Evolutionary conservation across 2,888 invertebrate genomes (phyloP).

Genomic region (Thumatha senex): DNA sequence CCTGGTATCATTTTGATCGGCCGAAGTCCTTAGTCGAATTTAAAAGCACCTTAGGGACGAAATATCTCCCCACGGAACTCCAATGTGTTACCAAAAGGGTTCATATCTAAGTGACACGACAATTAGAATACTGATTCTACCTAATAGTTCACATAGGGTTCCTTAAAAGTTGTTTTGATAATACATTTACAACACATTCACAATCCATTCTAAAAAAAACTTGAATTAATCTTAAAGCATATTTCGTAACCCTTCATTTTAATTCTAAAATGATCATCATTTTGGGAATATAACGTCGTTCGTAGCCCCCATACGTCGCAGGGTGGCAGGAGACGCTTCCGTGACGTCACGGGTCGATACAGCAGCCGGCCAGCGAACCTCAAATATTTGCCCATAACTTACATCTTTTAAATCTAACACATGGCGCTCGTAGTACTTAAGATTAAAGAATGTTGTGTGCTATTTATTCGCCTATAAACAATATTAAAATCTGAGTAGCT

Average conservation of each 20-base stretch:
- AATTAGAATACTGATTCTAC: no score
- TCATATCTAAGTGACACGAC: no score
- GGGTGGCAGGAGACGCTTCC: constrained; percentile 25
- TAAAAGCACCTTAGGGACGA: no score
- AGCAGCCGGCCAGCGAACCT: constrained; percentile 58
- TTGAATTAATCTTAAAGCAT: neutral
- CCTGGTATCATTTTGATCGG: no score
- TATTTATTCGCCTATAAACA: no score
- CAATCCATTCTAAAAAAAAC: neutral
- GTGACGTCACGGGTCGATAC: constrained; percentile 62
- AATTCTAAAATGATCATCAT: constrained; percentile 35
- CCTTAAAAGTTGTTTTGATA: no score
- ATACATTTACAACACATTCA: no score
- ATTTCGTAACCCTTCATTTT: constrained; percentile 18
- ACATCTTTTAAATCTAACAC: constrained; percentile 12
- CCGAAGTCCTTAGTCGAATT: no score
- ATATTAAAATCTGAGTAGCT: neutral
- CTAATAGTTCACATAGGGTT: no score
- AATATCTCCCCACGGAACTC: no score
- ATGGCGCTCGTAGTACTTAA: no score
- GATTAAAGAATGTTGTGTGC: neutral
- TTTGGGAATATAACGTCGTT: constrained; percentile 3
- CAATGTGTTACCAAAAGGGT: no score
- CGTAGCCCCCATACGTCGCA: constrained; percentile 13
- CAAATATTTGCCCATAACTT: constrained; percentile 46